phyloP scores from a whole-genome alignment of 2,888 invertebrate species.

The Antitype chi region DNA sequence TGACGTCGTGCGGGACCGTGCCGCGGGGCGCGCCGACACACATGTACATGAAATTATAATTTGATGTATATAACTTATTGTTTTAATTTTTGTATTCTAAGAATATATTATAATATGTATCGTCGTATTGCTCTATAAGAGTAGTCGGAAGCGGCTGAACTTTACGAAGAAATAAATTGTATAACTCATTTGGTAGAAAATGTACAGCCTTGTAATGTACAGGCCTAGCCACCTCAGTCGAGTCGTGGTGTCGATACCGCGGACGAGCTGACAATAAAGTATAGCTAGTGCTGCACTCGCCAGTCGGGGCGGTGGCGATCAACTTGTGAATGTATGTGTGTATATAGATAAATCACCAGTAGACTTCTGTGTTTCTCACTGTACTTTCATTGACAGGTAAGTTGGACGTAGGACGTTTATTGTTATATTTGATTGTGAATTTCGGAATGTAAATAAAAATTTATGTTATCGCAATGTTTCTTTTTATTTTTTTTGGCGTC shows the following conservation, averaged over 20 bases:
- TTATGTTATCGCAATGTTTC: conserved; percentile 86
- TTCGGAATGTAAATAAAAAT: conserved; percentile 90
- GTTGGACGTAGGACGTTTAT: conserved; percentile 79
- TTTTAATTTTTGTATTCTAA: conserved; percentile 87
- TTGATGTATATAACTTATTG: conserved; percentile 86
- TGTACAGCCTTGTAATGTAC: conserved; percentile 68
- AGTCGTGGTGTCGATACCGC: conserved; percentile 32
- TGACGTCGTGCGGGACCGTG: conserved; percentile 16
- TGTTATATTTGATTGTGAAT: conserved; percentile 88
- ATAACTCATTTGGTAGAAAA: conserved; percentile 69
- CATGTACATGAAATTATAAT: conserved; percentile 86
- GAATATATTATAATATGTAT: conserved; percentile 79
- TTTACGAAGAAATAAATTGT: conserved; percentile 69
- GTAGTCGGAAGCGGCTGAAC: conserved; percentile 73
- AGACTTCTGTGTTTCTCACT: conserved; percentile 75
- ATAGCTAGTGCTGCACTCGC: conserved; percentile 26
- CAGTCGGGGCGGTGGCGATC: conserved; percentile 41
- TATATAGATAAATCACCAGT: conserved; percentile 77
- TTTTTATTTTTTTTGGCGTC: conserved; percentile 72
- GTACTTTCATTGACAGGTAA: conserved; percentile 81
- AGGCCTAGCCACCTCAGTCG: conserved; percentile 76
- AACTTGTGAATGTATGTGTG: conserved; percentile 72
- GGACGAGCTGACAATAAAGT: conserved; percentile 42
- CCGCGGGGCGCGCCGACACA: conserved; percentile 43
- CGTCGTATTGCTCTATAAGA: conserved; percentile 81